Evolutionary conservation across 2,888 invertebrate genomes (phyloP), one percentile per base, ranked within the genome.

Genomic region (Griposia aprilina): DNA sequence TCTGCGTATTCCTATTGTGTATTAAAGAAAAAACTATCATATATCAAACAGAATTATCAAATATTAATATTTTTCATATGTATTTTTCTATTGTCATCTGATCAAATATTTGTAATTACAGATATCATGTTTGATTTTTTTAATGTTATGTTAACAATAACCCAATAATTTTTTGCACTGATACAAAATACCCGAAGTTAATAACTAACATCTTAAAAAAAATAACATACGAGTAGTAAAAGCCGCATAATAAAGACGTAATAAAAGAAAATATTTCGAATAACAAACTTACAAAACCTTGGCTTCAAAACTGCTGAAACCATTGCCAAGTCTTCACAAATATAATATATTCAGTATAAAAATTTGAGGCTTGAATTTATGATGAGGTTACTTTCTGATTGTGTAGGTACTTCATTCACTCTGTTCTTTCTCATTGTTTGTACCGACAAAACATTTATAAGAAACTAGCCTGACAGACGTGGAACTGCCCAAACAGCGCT

Each of bases 311-410:
- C 36, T 17, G 23, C 36, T 66, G 30, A 1, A 50, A 52, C 23
- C 50, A 48, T 65, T 70, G 23, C 82, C 23, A 82, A 76, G 30
- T 73, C n/a, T 68, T 55, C 17, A 26, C 15, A 65, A 70, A 72
- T 48, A 63, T 41, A 74, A 52, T 50, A 20, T 71, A 73, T 78
- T 50, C 59, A 69, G 13, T 59, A 69, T 69, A 63, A 30, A 83
- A 72, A 72, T n/a, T 68, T 68, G 36, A 50, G 23, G 26, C n/a
- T 26, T 63, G 45, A 76, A 55, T 73, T 69, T 74, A 23, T 45
- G 45, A 72, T 72, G 26, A 72, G 45, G 11, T 52, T n/a, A 57
- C 23, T 41, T 76, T 70, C 50, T n/a, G 23, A 50, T 55, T 60
- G 41, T 20, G 10, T 36, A 36, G 10, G 55, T 2, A 48, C 10